These are phyloP conservation scores for Parus major DNA, from an alignment of 2,113 vertebrate species.

Conservation along the genomic window DNA sequence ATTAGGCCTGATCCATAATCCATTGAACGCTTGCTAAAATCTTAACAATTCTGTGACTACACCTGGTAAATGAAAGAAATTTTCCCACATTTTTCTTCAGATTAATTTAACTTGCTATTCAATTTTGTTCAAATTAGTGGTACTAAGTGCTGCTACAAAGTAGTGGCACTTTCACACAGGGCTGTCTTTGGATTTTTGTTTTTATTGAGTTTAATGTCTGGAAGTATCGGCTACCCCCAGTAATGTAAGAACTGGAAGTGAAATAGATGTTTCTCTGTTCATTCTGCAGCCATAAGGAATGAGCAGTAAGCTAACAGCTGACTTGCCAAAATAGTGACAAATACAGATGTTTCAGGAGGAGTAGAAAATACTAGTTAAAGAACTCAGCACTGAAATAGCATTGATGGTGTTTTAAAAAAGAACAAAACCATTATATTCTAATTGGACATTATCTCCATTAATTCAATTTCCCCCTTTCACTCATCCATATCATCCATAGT, in stretches of 20 bases:
- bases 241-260: background rate
- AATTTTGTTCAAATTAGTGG: background rate
- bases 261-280: background rate
- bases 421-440: background rate
- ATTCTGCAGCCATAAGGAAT: background rate
- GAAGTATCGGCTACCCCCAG: background rate
- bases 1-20: background rate
- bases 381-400: background rate
- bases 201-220: background rate
- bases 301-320: background rate
- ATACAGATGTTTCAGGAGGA: background rate
- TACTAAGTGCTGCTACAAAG: background rate
- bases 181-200: background rate
- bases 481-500: background rate
- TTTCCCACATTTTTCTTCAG: background rate
- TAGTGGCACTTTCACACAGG: background rate
- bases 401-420: background rate
- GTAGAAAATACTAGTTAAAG: background rate
- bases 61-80: background rate
- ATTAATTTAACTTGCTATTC: background rate
- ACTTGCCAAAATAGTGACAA: background rate
- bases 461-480: background rate
- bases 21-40: background rate
- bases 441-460: background rate
- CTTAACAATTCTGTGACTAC: background rate